These are phyloP conservation scores for Hyposoter dolosus DNA, from an alignment of 2,888 invertebrate genomes.

Conservation along the genomic window DNA sequence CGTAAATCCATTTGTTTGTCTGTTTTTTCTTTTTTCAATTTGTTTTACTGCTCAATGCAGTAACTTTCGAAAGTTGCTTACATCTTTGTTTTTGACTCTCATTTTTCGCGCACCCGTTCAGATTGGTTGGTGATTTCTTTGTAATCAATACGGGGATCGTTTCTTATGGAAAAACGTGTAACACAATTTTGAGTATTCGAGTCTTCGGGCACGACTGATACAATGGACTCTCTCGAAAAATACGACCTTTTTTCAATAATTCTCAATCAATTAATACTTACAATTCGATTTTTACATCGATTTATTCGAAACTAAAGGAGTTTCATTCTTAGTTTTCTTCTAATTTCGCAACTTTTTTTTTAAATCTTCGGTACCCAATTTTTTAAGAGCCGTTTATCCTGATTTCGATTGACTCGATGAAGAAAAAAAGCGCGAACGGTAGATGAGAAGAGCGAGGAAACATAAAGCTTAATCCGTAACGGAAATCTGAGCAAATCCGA, in stretches of 20 bases:
- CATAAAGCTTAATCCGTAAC: conserved; percentile 90
- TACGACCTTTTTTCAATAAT: conserved; percentile 36
- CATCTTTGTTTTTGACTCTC: conserved; percentile 16
- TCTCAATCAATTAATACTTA: conserved; percentile 66
- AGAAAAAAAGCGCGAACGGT: conserved; percentile 20
- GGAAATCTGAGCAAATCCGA: conserved; percentile 99
- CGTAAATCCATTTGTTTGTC: conserved; percentile 32
- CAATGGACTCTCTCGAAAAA: conserved; percentile 33
- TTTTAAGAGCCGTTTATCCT: conserved; percentile 73
- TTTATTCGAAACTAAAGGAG: conserved; percentile 64
- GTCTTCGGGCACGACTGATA: conserved; percentile 33
- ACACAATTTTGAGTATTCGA: conserved; percentile 26
- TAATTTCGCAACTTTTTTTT: conserved; percentile 21
- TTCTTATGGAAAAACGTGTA: conserved; percentile 71
- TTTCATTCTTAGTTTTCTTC: conserved; percentile 37
- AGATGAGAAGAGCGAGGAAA: background rate
- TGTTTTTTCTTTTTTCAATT: conserved; percentile 8
- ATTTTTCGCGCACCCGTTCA: conserved; percentile 47
- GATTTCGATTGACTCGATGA: conserved; percentile 65
- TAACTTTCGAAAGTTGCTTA: conserved; percentile 45
- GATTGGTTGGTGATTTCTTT: conserved; percentile 41
- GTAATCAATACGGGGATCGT: conserved; percentile 50
- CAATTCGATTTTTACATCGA: conserved; percentile 64
- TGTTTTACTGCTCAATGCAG: conserved; percentile 59
- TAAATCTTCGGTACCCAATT: conserved; percentile 59